Base-by-base conservation (phyloP, 2,797 vertebrate genomes). In the Channa striata region DNA sequence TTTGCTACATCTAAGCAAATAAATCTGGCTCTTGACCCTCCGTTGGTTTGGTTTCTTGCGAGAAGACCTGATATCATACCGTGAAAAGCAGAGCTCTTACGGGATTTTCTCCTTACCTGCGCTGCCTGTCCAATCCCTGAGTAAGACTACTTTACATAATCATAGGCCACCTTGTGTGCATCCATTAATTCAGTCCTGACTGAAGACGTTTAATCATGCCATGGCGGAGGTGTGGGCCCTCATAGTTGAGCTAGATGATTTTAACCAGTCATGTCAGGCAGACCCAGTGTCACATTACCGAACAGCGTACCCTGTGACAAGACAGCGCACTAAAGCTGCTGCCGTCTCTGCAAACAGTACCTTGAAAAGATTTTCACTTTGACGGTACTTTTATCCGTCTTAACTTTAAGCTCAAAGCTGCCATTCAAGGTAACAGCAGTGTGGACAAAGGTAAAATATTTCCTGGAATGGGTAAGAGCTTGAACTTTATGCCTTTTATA, bases 121-220 rank as follows among this genome's bases (percentile, higher is more conserved):
- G 59, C 66, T 53, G 69, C 78, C 72, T 72, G 64, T 68, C 74
- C 78, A 76, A 44, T 80, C 49, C 72, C 72, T 23, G 21, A 78
- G 83, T 60, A 68, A 48, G 75, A 67, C 84, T 83, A 59, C 80
- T 92, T 91, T 86, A 89, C 90, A 93, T 92, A 92, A 93, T 89
- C 85, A 84, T 80, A 85, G 87, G 76, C 68, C 81, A 59, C 87
- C 91, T 88, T 75, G 74, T 75, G 78, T 77, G 85, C 84, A 68
- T 84, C 77, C 75, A 88, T 93, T 92, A 92, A 93, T 89, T 90
- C 82, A 78, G 82, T 72, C 74, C 87, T 73, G 86, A 90, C 81
- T 77, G 76, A 81, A 86, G 71, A 49, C 74, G 83, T 87, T 91
- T 90, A 86, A 90, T 92, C 84, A 79, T 70, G 90, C 74, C 77